A percentile compares a stretch with the other conserved stretches of the same genome.
Conservation (phyloP, 2,113 vertebrate genomes). For the Bostrychus sinensis region DNA sequence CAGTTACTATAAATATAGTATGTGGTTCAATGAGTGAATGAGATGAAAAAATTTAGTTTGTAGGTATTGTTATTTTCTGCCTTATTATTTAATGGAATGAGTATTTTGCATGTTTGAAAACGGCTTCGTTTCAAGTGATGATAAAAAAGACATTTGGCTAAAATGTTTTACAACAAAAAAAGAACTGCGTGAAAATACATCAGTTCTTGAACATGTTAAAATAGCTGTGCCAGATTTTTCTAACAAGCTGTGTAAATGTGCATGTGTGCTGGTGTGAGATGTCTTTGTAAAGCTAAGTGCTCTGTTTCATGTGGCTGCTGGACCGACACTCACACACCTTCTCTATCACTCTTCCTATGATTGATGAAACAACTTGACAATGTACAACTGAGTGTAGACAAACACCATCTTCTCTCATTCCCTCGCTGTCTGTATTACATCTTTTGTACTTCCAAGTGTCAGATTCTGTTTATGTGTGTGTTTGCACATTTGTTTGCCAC, state of each 20-base stretch:
- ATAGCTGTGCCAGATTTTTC: not conserved
- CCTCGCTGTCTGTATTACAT: not conserved
- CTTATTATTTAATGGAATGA: too few relatives aligned
- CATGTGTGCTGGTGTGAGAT: slow-evolving; percentile 15
- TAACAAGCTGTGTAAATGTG: slow-evolving; percentile 4
- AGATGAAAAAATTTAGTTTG: too few relatives aligned
- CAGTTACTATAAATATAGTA: too few relatives aligned
- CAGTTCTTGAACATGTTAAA: not conserved
- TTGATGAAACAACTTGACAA: not conserved
- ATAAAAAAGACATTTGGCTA: too few relatives aligned
- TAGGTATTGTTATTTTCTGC: too few relatives aligned
- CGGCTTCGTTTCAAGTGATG: too few relatives aligned
- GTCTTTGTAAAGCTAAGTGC: slow-evolving; percentile 34
- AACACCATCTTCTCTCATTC: slow-evolving; percentile 6
- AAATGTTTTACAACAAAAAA: too few relatives aligned
- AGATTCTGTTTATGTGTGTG: slow-evolving; percentile 14
- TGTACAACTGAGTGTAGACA: not conserved
- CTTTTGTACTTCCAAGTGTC: slow-evolving; percentile 4
- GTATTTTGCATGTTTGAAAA: too few relatives aligned
- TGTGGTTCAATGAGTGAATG: too few relatives aligned
- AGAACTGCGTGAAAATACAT: too few relatives aligned
- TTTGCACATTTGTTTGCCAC: slow-evolving; percentile 54
- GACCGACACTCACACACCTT: slow-evolving; percentile 22
- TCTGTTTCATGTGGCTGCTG: slow-evolving; percentile 30
- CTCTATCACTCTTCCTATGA: slow-evolving; percentile 22